Conservation (phyloP, 2,797 vertebrate genomes). For the Scyliorhinus canicula region DNA sequence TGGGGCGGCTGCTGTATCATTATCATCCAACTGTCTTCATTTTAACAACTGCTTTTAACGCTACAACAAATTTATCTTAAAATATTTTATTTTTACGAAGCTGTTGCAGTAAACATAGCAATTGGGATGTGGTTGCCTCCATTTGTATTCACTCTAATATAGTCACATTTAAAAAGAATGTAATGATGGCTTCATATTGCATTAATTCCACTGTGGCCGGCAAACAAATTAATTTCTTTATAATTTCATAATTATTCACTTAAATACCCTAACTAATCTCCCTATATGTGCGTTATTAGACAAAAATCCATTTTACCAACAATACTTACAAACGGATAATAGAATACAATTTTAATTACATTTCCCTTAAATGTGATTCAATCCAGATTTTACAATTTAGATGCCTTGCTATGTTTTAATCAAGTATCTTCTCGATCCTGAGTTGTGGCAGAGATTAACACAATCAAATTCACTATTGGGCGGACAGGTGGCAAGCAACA, state of each 20-base stretch:
- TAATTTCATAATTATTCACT: slow-evolving; percentile 1
- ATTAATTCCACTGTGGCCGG: background rate
- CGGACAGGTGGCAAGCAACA: too few relatives aligned
- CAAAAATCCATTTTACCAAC: background rate
- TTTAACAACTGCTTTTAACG: background rate
- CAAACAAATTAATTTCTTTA: slow-evolving; percentile 25
- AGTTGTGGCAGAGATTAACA: slow-evolving; percentile 11
- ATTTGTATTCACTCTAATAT: background rate
- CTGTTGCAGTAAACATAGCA: background rate
- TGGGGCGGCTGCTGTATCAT: background rate
- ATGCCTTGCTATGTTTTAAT: background rate
- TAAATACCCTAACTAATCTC: background rate
- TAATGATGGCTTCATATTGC: background rate
- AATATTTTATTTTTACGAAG: background rate
- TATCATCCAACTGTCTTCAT: background rate
- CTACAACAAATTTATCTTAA: background rate
- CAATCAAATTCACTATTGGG: background rate
- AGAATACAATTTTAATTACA: background rate
- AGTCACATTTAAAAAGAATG: background rate
- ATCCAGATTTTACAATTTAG: background rate
- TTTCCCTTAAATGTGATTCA: background rate
- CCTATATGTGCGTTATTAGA: background rate
- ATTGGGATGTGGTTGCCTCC: background rate
- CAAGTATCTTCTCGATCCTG: background rate
- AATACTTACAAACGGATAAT: background rate